Evolutionary conservation across 2,797 vertebrate genomes (phyloP), one percentile per base, ranked within the genome.

Genomic region (Cetoscarus ocellatus): DNA sequence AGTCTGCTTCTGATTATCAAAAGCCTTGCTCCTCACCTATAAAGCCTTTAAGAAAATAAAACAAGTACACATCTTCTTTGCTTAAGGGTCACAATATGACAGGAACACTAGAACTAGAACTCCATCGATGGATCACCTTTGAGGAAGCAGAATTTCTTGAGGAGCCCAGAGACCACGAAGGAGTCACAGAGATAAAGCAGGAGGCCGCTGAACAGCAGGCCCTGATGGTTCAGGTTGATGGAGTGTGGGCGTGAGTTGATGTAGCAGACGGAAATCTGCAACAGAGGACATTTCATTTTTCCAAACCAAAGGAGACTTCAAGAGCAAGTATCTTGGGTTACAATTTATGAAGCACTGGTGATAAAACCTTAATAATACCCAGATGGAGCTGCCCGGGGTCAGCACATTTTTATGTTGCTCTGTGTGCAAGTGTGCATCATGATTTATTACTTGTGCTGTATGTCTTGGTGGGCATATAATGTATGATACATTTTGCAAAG

Each of bases 141-240:
- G 80, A 99, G 95, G 89, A 99, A 99, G 78, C 91, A 92, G 89
- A 98, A 99, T 73, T 94, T 96, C 93, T 97, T 98, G 76, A 99
- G 96, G 77, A 99, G 96, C 70, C 96, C 96, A 17, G 98, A 96
- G 27, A 96, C 95, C 0, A 99, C 97, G 0, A 98, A 99, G 82
- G 98, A 99, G 94, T 99, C 97, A 0, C 97, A 99, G 90, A 99
- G 96, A 87, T 99, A 99, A 78, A 99, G 94, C 74, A 99, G 95
- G 36, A 99, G 95, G 13, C 98, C 98, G 7, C 98, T 98, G 95
- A 98, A 99, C 83, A 95, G 93, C 84, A 98, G 93, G 10, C 96
- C 96, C 77, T 96, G 95, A 50, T 95, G 96, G 87, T 84, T 95
- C 88, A 96, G 94, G 52, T 98, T 98, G 86, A 96, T 95, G n/a